Evolutionary conservation across 2,888 invertebrate genomes (phyloP).

Genomic region (Lasioglossum morio): DNA sequence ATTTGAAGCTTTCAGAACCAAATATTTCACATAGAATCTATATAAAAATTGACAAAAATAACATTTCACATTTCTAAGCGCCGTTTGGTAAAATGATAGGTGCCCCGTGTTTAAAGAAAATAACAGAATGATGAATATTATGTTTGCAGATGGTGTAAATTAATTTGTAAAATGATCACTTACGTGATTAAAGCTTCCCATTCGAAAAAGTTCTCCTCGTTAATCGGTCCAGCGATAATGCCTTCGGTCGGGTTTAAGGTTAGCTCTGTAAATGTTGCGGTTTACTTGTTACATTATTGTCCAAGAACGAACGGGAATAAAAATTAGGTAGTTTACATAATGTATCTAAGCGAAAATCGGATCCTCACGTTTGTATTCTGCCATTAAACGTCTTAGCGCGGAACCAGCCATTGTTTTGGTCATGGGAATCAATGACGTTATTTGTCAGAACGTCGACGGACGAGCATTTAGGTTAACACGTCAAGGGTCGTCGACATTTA

Average conservation of each 20-base stretch:
- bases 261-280: constrained; percentile 88
- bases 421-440: constrained; percentile 15
- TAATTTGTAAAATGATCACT: constrained; percentile 75
- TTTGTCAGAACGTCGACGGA: constrained; percentile 33
- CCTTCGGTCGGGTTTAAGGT: constrained; percentile 99
- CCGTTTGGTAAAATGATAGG: background rate
- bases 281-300: constrained; percentile 33
- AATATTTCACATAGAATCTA: background rate
- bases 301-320: constrained; percentile 11
- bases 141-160: background rate
- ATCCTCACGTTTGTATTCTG: constrained; percentile 92
- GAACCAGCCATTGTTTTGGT: constrained; percentile 91
- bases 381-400: constrained; percentile 93
- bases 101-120: background rate
- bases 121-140: background rate
- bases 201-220: constrained; percentile 99
- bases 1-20: background rate
- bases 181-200: constrained; percentile 99
- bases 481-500: background rate
- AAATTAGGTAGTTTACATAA: constrained; percentile 5
- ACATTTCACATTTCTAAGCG: background rate
- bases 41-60: background rate
- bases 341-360: constrained; percentile 32
- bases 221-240: constrained; percentile 98
- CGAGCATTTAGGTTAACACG: constrained; percentile 23